Conservation (phyloP, 1,140 invertebrate species). For the Xylocopa sonorina region DNA sequence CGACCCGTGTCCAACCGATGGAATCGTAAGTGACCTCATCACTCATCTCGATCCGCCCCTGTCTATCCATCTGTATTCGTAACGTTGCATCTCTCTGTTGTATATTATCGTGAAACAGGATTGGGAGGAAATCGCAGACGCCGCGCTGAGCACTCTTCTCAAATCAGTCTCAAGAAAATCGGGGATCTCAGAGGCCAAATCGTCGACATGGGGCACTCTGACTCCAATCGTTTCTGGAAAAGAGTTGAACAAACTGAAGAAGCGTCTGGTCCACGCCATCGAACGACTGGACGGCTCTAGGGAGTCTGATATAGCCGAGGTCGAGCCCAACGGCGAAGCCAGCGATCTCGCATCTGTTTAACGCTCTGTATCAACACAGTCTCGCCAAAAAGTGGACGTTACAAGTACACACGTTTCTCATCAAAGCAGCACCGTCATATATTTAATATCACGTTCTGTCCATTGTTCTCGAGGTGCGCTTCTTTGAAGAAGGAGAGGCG, state of each 20-base stretch:
- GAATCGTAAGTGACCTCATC: slow-evolving; percentile 69
- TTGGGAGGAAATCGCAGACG: slow-evolving; percentile 77
- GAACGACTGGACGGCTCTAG: slow-evolving; percentile 60
- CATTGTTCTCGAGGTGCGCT: no score
- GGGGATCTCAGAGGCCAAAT: slow-evolving; percentile 11
- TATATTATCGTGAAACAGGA: slow-evolving; percentile 57
- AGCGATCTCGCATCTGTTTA: slow-evolving; percentile 21
- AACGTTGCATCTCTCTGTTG: no score
- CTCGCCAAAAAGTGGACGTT: no score
- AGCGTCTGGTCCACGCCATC: slow-evolving; percentile 68
- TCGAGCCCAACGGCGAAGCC: slow-evolving; percentile 45
- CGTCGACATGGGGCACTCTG: slow-evolving; percentile 60
- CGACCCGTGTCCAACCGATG: slow-evolving; percentile 66
- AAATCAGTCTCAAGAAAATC: slow-evolving; percentile 53
- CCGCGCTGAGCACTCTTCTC: slow-evolving; percentile 56
- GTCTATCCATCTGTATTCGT: no score
- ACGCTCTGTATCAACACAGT: no score
- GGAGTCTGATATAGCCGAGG: slow-evolving; percentile 45
- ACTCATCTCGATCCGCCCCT: neutral
- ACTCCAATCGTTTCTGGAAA: slow-evolving; percentile 37
- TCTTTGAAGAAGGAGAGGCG: no score
- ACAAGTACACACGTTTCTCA: no score
- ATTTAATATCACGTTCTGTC: no score
- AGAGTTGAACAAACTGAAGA: slow-evolving; percentile 73
- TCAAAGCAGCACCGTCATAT: no score